phyloP scores from a whole-genome alignment of 1,140 invertebrate genomes.

The Gonioctena quinquepunctata region DNA sequence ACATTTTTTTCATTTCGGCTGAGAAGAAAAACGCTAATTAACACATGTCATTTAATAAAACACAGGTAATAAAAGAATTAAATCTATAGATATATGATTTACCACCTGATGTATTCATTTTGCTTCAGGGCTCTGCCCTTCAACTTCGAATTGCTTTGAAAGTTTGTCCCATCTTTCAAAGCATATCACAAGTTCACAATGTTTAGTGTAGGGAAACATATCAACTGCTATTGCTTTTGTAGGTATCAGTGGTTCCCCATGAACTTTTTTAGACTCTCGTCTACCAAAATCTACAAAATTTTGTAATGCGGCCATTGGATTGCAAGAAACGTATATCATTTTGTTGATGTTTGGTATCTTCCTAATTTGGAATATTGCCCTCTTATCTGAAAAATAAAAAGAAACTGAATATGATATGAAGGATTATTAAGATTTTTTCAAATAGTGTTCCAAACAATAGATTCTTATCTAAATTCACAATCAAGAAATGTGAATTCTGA shows the following conservation, averaged over 20 bases:
- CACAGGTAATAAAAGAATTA: too few species aligned
- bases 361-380: constrained; percentile 77
- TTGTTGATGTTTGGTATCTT: constrained; percentile 74
- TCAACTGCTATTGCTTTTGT: constrained; percentile 85
- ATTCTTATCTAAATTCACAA: too few species aligned
- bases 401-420: too few species aligned
- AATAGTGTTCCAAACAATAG: too few species aligned
- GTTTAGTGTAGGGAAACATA: constrained; percentile 91
- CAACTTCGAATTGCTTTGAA: background rate
- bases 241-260: constrained; percentile 80
- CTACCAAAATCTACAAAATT: constrained; percentile 90
- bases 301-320: constrained; percentile 79
- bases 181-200: constrained; percentile 85
- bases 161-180: constrained; percentile 67
- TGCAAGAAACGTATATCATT: constrained; percentile 91
- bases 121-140: background rate
- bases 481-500: too few species aligned
- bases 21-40: too few species aligned
- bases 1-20: too few species aligned
- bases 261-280: constrained; percentile 78
- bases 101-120: too few species aligned
- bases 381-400: constrained; percentile 73
- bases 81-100: too few species aligned
- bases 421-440: too few species aligned
- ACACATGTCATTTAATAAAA: too few species aligned